A percentile compares a stretch with the other conserved stretches of the same genome.
Evolutionary conservation across 1,140 invertebrate genomes (phyloP).

Genomic region (Eurosta solidaginis): DNA sequence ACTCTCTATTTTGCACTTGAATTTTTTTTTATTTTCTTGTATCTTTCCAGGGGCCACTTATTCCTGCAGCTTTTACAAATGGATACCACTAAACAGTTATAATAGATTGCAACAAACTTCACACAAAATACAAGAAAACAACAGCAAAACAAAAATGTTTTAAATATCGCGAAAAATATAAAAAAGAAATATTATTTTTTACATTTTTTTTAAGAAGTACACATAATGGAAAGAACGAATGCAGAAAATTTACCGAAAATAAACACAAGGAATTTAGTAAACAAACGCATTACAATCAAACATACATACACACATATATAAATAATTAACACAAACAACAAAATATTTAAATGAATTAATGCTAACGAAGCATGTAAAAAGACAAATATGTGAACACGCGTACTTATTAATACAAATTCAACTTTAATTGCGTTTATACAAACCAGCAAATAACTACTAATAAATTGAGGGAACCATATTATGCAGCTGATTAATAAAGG

Average conservation of each 20-base stretch:
- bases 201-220: background rate
- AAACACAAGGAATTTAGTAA: background rate
- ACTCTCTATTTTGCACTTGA: background rate
- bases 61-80: conserved; percentile 92
- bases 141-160: conserved; percentile 39
- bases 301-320: conserved; percentile 8
- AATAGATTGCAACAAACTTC: conserved; percentile 42
- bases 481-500: background rate
- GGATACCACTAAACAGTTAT: conserved; percentile 82
- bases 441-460: too few species aligned
- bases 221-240: background rate
- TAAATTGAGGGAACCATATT: too few species aligned
- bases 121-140: conserved; percentile 51
- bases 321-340: background rate
- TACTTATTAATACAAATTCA: conserved; percentile 24
- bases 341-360: background rate
- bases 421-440: too few species aligned
- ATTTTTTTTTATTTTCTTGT: conserved; percentile 3
- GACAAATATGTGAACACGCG: conserved; percentile 39
- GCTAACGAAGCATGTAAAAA: background rate
- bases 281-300: conserved; percentile 28
- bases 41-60: conserved; percentile 79
- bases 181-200: conserved; percentile 30
- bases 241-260: background rate
- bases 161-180: conserved; percentile 51